Base-by-base conservation (phyloP, 2,113 vertebrate genomes). In the Aegithalos caudatus region DNA sequence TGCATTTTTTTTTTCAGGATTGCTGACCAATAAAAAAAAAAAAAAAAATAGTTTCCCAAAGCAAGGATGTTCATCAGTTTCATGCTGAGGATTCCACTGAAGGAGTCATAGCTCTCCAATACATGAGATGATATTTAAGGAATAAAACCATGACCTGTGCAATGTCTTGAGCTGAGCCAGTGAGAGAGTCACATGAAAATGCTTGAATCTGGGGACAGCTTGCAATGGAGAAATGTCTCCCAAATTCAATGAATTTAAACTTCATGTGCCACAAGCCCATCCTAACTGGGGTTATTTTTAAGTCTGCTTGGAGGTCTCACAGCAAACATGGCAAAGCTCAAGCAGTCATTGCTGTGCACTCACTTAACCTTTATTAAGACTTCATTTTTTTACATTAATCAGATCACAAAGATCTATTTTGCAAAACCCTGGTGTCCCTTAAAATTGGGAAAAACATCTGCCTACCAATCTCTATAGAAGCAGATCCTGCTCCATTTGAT, bases 51-150 rank as follows among this genome's bases (percentile, higher is more conserved):
- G 12, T 35, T 61, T 57, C 14, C 28, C 61, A 70, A 35, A 67
- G 7, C 27, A 58, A 69, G 14, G 19, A 12, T 44, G 10, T 80
- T 51, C 50, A 82, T 54, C 7, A 11, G 0, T 58, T 85, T 45
- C 60, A 11, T 65, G 31, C 45, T 61, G 45, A 69, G 54, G 45
- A 61, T 28, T 61, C 37, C 62, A 27, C 48, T 37, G 31, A 24
- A 65, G 40, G 11, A 70, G 18, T 10, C 0, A 0, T 23, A 50
- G 21, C 24, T 80, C 3, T 60, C 14, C 58, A 24, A n/a, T 4
- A 20, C 4, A 3, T 12, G 42, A 88, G 35, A 25, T 65, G 40
- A 29, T 6, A 0, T 79, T 76, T 57, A 45, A 22, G 28, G 23
- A 58, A 22, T 56, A 22, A 12, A 64, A 16, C 29, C 16, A 23